Base-by-base conservation (phyloP, 1,140 invertebrate species). In the Hesperophylax magnus region DNA sequence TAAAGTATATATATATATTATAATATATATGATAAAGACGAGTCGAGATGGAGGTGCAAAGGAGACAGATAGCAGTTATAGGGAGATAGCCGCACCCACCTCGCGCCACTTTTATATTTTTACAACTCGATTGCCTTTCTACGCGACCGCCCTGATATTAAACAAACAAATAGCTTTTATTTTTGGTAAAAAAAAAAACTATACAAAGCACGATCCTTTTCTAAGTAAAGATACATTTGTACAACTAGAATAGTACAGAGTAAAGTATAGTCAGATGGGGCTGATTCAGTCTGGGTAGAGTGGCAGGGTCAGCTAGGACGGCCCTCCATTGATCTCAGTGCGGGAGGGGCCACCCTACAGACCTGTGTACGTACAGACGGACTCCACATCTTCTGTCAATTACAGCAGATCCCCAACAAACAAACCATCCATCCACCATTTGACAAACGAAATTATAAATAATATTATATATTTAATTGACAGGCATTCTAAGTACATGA, bases 1-100 rank as follows among this genome's bases (percentile, higher is more conserved):
- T 83, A 82, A 78, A 80, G 80, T 71, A 83, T 82, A 78, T 79
- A 82, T 83, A 83, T 84, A 88, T 87, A 87, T 58, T 22, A 56
- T 60, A 39, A 34, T 60, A 34, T 60, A 54, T 72, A 72, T 72
- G 18, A 72, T 72, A 72, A 54, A 72, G 47, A 72, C 18, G 56
- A 27, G 52, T 18, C 22, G 69, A 20, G 69, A 22, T 52, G 87
- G 86, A 88, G 88, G 63, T 82, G 53, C 31, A 67, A 47, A 47
- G 39, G 39, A 47, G 9, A 47, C 39, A 47, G 39, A 47, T 47
- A 47, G 39, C 39, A 47, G 63, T 52, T 74, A 39, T 47, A 75
- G 65, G 77, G 54, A 61, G 60, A 47, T 47, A 58, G 69, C 60
- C 74, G 77, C 56, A 52, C 60, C 82, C 82, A 65, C 79, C 65